Evolutionary conservation across 2,113 vertebrate genomes (phyloP).

Genomic region (human (Homo sapiens)): GRCh38 chr9:96893001-96893500

Average conservation of each 20-base stretch:
- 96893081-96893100: background rate
- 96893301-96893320: background rate
- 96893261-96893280: background rate
- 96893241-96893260: background rate
- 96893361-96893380: too few species aligned
- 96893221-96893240: background rate
- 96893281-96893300: background rate
- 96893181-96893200: background rate
- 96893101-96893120: background rate
- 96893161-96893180: background rate
- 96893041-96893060: background rate
- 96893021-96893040: background rate
- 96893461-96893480: too few species aligned
- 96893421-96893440: too few species aligned
- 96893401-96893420: too few species aligned
- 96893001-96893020: background rate
- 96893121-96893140: conserved; percentile 11
- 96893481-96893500: too few species aligned
- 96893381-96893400: too few species aligned
- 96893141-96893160: background rate
- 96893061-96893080: background rate
- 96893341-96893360: background rate
- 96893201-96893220: background rate
- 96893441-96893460: too few species aligned
- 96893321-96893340: background rate